These are phyloP conservation scores for Erebia aethiops DNA, from an alignment of 2,888 invertebrate genomes.

Conservation along the genomic window DNA sequence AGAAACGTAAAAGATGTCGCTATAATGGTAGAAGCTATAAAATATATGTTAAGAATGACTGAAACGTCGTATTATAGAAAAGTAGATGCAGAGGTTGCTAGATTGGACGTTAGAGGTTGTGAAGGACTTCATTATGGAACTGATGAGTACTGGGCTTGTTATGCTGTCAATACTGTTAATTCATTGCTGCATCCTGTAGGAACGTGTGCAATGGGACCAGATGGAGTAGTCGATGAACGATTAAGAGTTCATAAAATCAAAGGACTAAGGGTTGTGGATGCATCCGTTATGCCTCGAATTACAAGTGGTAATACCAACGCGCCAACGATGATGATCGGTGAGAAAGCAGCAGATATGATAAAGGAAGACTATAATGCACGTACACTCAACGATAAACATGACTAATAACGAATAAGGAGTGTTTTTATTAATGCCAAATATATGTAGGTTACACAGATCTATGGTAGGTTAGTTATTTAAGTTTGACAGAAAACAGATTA, in stretches of 20 bases:
- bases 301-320: conserved; percentile 71
- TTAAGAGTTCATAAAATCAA: conserved; percentile 59
- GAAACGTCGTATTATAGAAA: conserved; percentile 60
- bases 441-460: no score
- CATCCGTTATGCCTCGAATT: conserved; percentile 67
- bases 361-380: conserved; percentile 52
- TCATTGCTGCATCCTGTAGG: conserved; percentile 85
- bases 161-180: conserved; percentile 78
- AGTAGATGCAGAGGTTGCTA: conserved; percentile 52
- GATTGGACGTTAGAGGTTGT: conserved; percentile 77
- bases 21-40: conserved; percentile 54
- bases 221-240: conserved; percentile 66
- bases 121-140: conserved; percentile 70
- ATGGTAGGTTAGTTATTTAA: not conserved
- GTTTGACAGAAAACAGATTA: no score
- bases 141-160: conserved; percentile 86
- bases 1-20: conserved; percentile 56
- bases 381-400: not conserved
- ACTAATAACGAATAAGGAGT: not conserved
- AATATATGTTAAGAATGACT: conserved; percentile 54
- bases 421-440: conserved; percentile 3
- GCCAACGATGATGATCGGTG: conserved; percentile 74
- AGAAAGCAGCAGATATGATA: conserved; percentile 71
- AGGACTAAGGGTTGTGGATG: conserved; percentile 65
- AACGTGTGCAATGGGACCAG: conserved; percentile 66